Evolutionary conservation across 2,113 vertebrate species (phyloP), one percentile per base, ranked within the genome.

Genomic region (Chloropsis cyanopogon): DNA sequence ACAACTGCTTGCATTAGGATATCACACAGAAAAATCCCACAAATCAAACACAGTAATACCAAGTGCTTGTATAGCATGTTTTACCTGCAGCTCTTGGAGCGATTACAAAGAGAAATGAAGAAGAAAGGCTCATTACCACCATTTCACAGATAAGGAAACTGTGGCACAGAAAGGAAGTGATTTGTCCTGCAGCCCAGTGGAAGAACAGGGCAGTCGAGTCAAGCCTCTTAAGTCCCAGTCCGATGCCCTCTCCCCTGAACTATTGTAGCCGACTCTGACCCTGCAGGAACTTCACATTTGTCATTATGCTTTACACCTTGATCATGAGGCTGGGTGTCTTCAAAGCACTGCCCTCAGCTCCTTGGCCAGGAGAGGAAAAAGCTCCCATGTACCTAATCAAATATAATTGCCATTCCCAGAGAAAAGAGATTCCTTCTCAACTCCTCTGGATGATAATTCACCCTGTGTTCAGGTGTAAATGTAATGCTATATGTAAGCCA

Each of bases 361-460:
- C 94, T 95, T 82, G 95, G 95, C 90, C 95, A 94, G 88, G 90
- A 97, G 92, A 97, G 93, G 95, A 96, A 96, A 96, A 96, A 96
- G 95, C 95, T 96, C 93, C 90, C 95, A 68, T 94, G 93, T 94
- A 96, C 90, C 95, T 96, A 96, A 96, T 95, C 95, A 96, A 97
- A 96, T 94, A 95, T 95, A 96, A 96, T 97, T 97, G 93, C 95
- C 95, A 96, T 96, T 96, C 95, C 95, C 95, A 95, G 93, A 96
- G 93, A 96, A 97, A 96, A 96, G 96, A 96, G 90, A 93, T 95
- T 94, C 93, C 95, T 96, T 97, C 96, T 96, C 92, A 96, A 96
- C 93, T 96, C 94, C 95, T 95, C 90, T 75, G 92, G 92, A 96
- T 94, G 93, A 97, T 97, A 96, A 96, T 97, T 96, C 95, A 96